Base-by-base conservation (phyloP, 2,113 vertebrate species). In the Loxodonta africana region DNA sequence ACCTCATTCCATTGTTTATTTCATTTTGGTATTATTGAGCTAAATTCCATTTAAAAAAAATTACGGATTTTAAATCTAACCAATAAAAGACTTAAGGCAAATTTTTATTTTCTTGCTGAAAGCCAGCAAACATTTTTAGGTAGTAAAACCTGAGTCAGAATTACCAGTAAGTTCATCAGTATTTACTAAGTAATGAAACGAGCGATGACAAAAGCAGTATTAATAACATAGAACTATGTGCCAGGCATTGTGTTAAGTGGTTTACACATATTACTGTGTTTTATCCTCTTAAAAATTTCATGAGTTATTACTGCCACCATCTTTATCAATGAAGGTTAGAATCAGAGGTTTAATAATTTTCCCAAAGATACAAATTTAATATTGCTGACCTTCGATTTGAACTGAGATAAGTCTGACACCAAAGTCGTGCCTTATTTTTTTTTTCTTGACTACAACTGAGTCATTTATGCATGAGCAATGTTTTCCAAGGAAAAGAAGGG, bases 21-120 rank as follows among this genome's bases (percentile, higher is more conserved):
- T 95, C 9, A 48, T 95, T 37, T 93, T 92, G 11, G 0, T 94
- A 76, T 63, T 37, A 78, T 76, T 81, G 41, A 96, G 60, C 21
- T 11, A 90, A 85, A 44, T 84, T 93, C 30, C 48, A 83, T 94
- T 87, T 95, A 88, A 25, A 37, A n/a, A 84, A 81, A 91, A 63
- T 6, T 20, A 69, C 1, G 2, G 4, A 86, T 92, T 91, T 94
- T 85, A 92, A 90, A 96, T 91, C 3, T 69, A 37, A 10, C 48
- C 44, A 88, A 60, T 92, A 73, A 69, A 81, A 76, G 28, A 91
- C 48, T 63, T 90, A 73, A 83, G 23, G 11, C 26, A 44, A 21
- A 53, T 41, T 88, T 83, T 74, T 28, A 17, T 33, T 81, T 89
- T 91, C 57, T 73, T 73, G 20, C 17, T 83, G 26, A 90, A 97